phyloP scores from a whole-genome alignment of 2,113 vertebrate genomes.

The Sylvia atricapilla region DNA sequence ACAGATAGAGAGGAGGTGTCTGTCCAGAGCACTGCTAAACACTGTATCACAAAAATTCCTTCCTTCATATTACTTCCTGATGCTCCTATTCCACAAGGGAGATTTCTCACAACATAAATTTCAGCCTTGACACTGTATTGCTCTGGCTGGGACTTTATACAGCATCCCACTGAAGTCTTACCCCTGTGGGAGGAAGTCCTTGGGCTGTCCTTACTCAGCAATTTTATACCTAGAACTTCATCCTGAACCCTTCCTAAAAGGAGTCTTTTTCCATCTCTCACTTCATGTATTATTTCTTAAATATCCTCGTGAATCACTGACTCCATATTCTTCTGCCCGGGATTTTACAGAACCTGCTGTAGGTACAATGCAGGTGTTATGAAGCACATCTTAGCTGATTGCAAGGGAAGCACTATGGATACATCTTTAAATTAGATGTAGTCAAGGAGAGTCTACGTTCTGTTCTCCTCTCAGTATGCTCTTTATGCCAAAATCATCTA shows the following conservation, averaged over 20 bases:
- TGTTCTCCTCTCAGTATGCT: background rate
- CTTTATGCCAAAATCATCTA: background rate
- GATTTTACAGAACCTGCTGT: background rate
- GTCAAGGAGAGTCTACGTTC: background rate
- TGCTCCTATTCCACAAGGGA: background rate
- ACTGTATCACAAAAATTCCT: background rate
- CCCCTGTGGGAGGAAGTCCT: background rate
- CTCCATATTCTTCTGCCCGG: background rate
- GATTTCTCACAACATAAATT: background rate
- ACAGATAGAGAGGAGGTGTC: background rate
- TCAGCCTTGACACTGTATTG: background rate
- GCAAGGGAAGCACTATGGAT: background rate
- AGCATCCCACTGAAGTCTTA: background rate
- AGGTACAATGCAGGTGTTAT: background rate
- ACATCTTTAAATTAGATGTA: background rate
- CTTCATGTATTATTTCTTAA: background rate
- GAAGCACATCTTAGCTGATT: background rate
- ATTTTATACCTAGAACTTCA: background rate
- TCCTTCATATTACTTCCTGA: background rate
- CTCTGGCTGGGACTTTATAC: background rate
- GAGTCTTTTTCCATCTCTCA: background rate
- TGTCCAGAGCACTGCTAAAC: background rate
- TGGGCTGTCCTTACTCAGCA: background rate
- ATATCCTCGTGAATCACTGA: background rate
- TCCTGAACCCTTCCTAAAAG: background rate